These are phyloP conservation scores for Atopsyche davidsoni DNA, from an alignment of 1,140 invertebrate species.

Conservation along the genomic window DNA sequence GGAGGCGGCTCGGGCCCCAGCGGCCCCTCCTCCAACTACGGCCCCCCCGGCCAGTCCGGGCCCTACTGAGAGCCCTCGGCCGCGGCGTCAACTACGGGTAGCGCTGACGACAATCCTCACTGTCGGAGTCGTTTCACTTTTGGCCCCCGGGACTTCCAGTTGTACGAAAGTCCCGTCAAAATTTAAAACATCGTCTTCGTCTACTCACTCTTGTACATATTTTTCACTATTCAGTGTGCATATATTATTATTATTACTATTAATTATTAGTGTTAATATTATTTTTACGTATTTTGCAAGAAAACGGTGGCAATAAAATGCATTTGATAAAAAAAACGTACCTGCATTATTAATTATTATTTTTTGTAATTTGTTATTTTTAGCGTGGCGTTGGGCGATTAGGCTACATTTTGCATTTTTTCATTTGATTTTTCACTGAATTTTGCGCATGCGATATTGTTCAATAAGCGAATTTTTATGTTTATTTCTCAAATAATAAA, in stretches of 20 bases:
- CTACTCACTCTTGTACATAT: slow-evolving; percentile 30
- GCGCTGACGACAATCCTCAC: slow-evolving; percentile 10
- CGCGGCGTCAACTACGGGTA: slow-evolving; percentile 32
- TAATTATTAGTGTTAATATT: slow-evolving; percentile 30
- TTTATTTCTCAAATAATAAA: no score
- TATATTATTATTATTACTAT: slow-evolving; percentile 31
- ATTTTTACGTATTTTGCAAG: slow-evolving; percentile 30
- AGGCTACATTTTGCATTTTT: slow-evolving; percentile 12
- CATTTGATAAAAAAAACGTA: slow-evolving; percentile 29
- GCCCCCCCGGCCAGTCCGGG: slow-evolving; percentile 33
- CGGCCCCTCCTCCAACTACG: slow-evolving; percentile 32
- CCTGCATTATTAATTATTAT: slow-evolving; percentile 22
- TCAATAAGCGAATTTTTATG: no score
- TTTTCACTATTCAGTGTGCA: slow-evolving; percentile 31
- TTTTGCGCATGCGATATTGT: slow-evolving; percentile 23
- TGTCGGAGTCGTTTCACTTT: slow-evolving; percentile 23
- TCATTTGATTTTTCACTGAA: slow-evolving; percentile 4
- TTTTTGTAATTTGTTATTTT: slow-evolving; percentile 16
- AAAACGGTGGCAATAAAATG: slow-evolving; percentile 32
- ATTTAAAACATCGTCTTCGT: slow-evolving; percentile 24
- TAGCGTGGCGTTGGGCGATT: slow-evolving; percentile 18
- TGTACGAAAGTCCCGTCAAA: slow-evolving; percentile 21
- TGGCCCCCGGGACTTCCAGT: slow-evolving; percentile 10
- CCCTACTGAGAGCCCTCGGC: slow-evolving; percentile 39
- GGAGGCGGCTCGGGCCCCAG: slow-evolving; percentile 32